Conservation (phyloP, 2,888 invertebrate species). For the Eupithecia subumbrata region DNA sequence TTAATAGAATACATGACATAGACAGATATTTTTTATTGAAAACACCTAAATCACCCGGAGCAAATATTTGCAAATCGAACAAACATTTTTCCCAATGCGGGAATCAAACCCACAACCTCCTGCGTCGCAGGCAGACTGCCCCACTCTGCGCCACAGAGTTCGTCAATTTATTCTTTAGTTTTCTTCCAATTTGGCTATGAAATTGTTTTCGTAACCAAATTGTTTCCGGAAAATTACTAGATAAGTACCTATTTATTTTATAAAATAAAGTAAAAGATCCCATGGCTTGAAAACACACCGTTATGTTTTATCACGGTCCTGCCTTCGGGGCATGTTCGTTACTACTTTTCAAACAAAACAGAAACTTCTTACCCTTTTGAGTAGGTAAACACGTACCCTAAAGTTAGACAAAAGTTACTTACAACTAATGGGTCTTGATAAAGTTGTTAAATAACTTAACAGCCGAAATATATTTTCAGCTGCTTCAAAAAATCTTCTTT, state of each 20-base stretch:
- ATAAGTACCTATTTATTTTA: neutral
- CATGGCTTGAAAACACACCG: slow-evolving; percentile 15
- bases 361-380: slow-evolving; percentile 34
- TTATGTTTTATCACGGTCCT: slow-evolving; percentile 18
- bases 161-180: too few relatives aligned
- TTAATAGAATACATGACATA: too few relatives aligned
- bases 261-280: neutral
- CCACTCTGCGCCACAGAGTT: too few relatives aligned
- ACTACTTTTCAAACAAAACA: slow-evolving; percentile 35
- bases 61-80: too few relatives aligned
- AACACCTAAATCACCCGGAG: too few relatives aligned
- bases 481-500: neutral
- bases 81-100: too few relatives aligned
- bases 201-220: neutral
- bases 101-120: too few relatives aligned
- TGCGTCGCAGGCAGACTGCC: too few relatives aligned
- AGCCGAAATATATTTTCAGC: neutral
- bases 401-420: slow-evolving; percentile 39
- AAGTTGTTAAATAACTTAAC: slow-evolving; percentile 34
- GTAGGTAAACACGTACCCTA: slow-evolving; percentile 37
- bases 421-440: slow-evolving; percentile 34
- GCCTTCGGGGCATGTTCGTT: slow-evolving; percentile 25
- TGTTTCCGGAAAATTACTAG: neutral
- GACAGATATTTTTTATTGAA: too few relatives aligned
- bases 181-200: neutral